These are phyloP conservation scores for Myripristis jacobus DNA, from an alignment of 2,797 vertebrate species.

Conservation along the genomic window DNA sequence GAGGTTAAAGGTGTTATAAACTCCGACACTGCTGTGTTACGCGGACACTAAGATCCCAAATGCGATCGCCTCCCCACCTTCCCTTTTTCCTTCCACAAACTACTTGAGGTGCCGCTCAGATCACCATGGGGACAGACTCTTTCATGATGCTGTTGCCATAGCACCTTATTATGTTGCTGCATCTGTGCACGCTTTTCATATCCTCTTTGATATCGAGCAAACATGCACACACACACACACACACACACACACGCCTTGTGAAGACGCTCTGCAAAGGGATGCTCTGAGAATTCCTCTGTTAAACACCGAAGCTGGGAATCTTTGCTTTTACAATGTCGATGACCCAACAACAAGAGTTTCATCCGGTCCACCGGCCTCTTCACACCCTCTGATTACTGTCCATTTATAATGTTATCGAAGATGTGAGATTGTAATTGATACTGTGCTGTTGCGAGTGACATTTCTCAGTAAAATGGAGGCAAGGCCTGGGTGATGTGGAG, in stretches of 20 bases:
- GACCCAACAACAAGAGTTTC: neutral
- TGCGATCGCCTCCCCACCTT: slow-evolving; percentile 18
- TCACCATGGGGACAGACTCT: slow-evolving; percentile 82
- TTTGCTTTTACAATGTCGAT: neutral
- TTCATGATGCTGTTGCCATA: slow-evolving; percentile 85
- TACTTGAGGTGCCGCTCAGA: slow-evolving; percentile 68
- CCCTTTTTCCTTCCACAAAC: slow-evolving; percentile 53
- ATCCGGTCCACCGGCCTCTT: neutral
- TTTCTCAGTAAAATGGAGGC: neutral
- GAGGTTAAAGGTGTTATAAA: neutral
- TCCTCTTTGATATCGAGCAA: slow-evolving; percentile 70
- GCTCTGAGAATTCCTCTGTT: slow-evolving; percentile 33
- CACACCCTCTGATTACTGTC: neutral
- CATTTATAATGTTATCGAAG: neutral
- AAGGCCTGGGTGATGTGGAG: slow-evolving; percentile 1
- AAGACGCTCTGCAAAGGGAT: slow-evolving; percentile 6
- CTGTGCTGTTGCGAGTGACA: neutral
- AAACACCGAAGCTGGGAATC: neutral
- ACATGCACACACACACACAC: too few relatives aligned
- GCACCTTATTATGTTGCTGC: slow-evolving; percentile 74
- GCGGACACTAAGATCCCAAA: slow-evolving; percentile 13
- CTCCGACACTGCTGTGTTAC: slow-evolving; percentile 4
- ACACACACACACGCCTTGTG: slow-evolving; percentile 27
- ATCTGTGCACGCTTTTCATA: slow-evolving; percentile 64
- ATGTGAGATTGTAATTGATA: too few relatives aligned